Conservation (phyloP, 2,888 invertebrate species). For the Xylota sylvarum region DNA sequence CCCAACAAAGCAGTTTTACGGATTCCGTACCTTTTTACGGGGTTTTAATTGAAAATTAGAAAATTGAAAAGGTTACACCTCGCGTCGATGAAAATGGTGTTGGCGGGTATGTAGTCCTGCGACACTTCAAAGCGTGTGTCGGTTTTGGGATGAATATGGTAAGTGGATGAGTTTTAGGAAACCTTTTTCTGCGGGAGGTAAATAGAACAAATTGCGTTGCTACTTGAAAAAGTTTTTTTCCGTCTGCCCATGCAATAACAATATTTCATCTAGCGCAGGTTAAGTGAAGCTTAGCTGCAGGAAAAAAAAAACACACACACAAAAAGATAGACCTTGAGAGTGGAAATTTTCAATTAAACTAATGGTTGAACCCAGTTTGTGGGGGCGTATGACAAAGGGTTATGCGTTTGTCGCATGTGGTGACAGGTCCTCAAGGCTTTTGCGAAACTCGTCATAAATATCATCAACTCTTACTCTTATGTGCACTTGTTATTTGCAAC, state of each 20-base stretch:
- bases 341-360: conserved; percentile 53
- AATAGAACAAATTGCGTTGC: conserved; percentile 14
- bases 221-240: background rate
- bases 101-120: conserved; percentile 21
- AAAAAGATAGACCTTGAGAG: conserved; percentile 3
- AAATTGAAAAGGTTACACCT: conserved; percentile 52
- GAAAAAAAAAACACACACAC: background rate
- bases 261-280: conserved; percentile 25
- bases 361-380: conserved; percentile 23
- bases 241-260: background rate
- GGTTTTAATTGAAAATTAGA: conserved; percentile 63
- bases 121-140: conserved; percentile 42
- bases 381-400: background rate
- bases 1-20: conserved; percentile 30
- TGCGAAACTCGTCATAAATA: background rate
- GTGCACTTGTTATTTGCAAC: too few relatives aligned
- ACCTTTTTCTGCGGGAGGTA: conserved; percentile 16
- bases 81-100: background rate
- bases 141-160: conserved; percentile 50
- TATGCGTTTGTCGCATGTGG: conserved; percentile 20
- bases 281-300: background rate
- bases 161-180: conserved; percentile 47
- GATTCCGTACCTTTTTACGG: conserved; percentile 45
- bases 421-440: background rate
- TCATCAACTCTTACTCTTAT: too few relatives aligned